Conservation (phyloP, 2,113 vertebrate species). For the human (Homo sapiens) region GRCh38 chr6:9401501-9402000, state of each 20-base stretch:
- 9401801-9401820: conserved; percentile 75
- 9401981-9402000: conserved; percentile 60
- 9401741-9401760: conserved; percentile 70
- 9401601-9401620: not conserved
- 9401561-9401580: not conserved
- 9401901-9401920: conserved; percentile 61
- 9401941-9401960: conserved; percentile 72
- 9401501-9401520: conserved; percentile 2
- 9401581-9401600: not conserved
- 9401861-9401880: conserved; percentile 76
- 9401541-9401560: not conserved
- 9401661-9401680: not conserved
- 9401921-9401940: conserved; percentile 79
- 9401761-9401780: conserved; percentile 67
- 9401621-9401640: not conserved
- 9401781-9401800: conserved; percentile 57
- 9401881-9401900: conserved; percentile 77
- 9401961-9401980: conserved; percentile 45
- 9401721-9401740: not conserved
- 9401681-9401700: not conserved
- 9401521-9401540: not conserved
- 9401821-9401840: conserved; percentile 77
- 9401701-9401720: not conserved
- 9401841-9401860: conserved; percentile 62
- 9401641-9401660: not conserved